Evolutionary conservation across 2,113 vertebrate genomes (phyloP).

Genomic region (Mohoua ochrocephala): DNA sequence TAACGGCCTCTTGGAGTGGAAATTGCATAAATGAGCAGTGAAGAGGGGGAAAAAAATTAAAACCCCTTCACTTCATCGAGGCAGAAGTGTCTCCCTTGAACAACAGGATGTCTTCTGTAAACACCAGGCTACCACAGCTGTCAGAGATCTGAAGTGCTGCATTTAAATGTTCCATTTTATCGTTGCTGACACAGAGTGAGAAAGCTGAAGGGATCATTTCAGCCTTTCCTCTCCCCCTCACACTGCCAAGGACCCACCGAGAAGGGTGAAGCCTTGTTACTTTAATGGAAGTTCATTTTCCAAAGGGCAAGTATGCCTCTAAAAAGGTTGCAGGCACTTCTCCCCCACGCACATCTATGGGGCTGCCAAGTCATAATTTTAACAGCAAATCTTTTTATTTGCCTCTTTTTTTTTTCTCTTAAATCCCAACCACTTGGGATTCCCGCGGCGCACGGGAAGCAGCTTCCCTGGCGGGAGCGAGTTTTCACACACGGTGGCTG

Average conservation of each 20-base stretch:
- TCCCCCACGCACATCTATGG: neutral
- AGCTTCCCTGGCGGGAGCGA: neutral
- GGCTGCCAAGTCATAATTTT: conserved; percentile 44
- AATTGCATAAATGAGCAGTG: neutral
- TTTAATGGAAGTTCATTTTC: conserved; percentile 16
- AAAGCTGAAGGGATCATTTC: neutral
- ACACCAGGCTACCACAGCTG: conserved; percentile 43
- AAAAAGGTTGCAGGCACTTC: conserved; percentile 31
- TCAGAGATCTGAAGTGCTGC: neutral
- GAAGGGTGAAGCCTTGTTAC: neutral
- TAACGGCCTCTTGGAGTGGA: neutral
- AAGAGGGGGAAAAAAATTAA: no score
- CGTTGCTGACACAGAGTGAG: neutral
- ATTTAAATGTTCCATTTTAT: neutral
- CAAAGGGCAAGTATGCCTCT: conserved; percentile 20
- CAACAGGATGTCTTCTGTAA: conserved; percentile 59
- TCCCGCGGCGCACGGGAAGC: neutral
- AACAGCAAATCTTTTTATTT: conserved; percentile 34
- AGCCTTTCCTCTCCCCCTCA: neutral
- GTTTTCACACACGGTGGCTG: neutral
- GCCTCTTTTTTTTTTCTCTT: neutral
- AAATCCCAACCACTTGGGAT: neutral
- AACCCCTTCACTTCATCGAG: neutral
- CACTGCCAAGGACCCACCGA: neutral
- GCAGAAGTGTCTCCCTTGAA: conserved; percentile 26